phyloP scores from a whole-genome alignment of 2,113 vertebrate species.

The Leptobrachium leishanense region DNA sequence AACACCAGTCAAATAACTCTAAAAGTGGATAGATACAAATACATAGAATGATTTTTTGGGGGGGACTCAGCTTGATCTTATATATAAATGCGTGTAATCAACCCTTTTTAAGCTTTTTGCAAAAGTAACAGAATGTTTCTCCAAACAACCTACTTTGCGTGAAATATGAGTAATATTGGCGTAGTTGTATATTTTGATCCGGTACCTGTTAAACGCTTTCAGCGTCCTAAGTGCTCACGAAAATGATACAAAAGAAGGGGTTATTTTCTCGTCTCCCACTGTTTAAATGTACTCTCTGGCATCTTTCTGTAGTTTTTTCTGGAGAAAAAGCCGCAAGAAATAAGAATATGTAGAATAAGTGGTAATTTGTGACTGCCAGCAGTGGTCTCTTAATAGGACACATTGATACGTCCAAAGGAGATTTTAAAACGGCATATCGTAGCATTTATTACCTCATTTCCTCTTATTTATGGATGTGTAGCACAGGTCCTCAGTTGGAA shows the following conservation, averaged over 20 bases:
- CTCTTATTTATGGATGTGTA: background rate
- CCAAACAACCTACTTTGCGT: too few relatives aligned
- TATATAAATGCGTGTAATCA: too few relatives aligned
- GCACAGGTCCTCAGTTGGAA: too few relatives aligned
- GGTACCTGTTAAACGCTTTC: background rate
- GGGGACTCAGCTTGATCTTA: too few relatives aligned
- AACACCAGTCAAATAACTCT: too few relatives aligned
- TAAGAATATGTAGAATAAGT: slow-evolving; percentile 15
- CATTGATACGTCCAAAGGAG: background rate
- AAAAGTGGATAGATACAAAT: too few relatives aligned
- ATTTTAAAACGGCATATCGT: slow-evolving; percentile 18
- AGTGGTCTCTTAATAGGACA: background rate
- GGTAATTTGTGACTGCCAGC: slow-evolving; percentile 2
- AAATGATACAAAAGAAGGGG: slow-evolving; percentile 14
- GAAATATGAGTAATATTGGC: background rate
- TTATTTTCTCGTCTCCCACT: slow-evolving; percentile 32
- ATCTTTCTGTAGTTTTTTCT: background rate
- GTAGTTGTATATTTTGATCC: background rate
- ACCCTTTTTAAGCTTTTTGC: too few relatives aligned
- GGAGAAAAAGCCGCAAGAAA: background rate
- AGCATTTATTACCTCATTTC: background rate
- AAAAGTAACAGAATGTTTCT: too few relatives aligned
- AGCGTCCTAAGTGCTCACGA: slow-evolving; percentile 4
- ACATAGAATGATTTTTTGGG: too few relatives aligned
- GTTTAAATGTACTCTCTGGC: slow-evolving; percentile 34